Percentiles rank a stretch among this genome's conserved stretches.
Evolutionary conservation across 2,797 vertebrate species (phyloP).

Genomic region (Nannoperca obscura): DNA sequence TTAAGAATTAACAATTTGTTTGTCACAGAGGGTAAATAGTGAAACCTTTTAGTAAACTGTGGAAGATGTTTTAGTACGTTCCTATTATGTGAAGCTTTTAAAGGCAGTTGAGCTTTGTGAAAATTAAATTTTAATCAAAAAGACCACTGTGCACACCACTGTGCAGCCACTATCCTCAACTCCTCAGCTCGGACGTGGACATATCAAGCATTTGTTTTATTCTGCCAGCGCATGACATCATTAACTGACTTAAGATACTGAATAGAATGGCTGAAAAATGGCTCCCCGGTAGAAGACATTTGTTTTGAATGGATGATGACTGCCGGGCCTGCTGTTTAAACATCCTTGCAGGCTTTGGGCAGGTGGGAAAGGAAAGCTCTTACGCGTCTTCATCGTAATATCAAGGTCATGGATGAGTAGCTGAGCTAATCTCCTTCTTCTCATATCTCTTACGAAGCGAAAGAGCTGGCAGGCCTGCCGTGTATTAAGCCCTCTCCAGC

Average conservation of each 20-base stretch:
- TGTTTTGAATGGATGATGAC: conserved; percentile 76
- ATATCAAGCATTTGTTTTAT: conserved; percentile 66
- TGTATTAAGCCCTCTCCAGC: conserved; percentile 75
- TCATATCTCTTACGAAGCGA: conserved; percentile 78
- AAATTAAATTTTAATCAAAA: conserved; percentile 56
- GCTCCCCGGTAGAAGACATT: conserved; percentile 67
- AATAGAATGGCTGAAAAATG: conserved; percentile 65
- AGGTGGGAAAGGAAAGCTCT: conserved; percentile 81
- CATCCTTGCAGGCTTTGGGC: conserved; percentile 76
- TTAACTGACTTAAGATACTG: conserved; percentile 71
- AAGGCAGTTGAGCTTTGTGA: conserved; percentile 38
- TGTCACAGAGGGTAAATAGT: conserved; percentile 51
- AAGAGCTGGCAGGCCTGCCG: conserved; percentile 75
- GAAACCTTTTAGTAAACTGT: conserved; percentile 49
- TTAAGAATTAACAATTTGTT: conserved; percentile 55
- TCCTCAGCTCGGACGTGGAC: conserved; percentile 27
- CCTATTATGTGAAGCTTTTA: conserved; percentile 38
- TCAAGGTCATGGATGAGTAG: conserved; percentile 83
- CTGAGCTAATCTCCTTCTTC: conserved; percentile 82
- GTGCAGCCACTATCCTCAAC: conserved; percentile 22
- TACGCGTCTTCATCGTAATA: conserved; percentile 83
- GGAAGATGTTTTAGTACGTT: conserved; percentile 4
- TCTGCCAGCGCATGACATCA: conserved; percentile 63
- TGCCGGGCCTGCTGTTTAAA: conserved; percentile 77
- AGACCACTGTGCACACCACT: conserved; percentile 15